Percentiles rank a stretch among this genome's conserved stretches.
phyloP scores from a whole-genome alignment of 2,888 invertebrate genomes.

The Volucella zonaria region DNA sequence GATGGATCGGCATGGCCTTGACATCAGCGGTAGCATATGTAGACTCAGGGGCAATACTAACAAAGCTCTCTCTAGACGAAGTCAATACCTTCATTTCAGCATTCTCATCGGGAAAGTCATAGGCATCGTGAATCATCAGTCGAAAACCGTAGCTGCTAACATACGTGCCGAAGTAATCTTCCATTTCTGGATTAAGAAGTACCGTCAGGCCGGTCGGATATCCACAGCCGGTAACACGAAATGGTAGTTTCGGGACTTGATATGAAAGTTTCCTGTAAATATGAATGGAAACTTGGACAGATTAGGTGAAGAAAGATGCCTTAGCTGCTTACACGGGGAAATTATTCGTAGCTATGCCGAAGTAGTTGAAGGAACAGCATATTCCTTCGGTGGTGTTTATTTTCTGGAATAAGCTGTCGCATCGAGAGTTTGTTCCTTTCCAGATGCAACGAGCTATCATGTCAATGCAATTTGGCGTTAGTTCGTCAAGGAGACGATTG shows the following conservation, averaged over 20 bases:
- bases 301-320: not conserved
- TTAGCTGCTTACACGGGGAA: constrained; percentile 78
- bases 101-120: constrained; percentile 86
- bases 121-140: constrained; percentile 86
- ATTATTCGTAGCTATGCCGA: constrained; percentile 81
- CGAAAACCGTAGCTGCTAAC: constrained; percentile 86
- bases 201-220: constrained; percentile 87
- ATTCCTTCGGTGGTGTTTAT: constrained; percentile 84
- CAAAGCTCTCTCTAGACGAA: constrained; percentile 84
- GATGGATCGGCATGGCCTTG: constrained; percentile 82
- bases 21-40: constrained; percentile 86
- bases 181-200: constrained; percentile 84
- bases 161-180: constrained; percentile 86
- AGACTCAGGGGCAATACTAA: constrained; percentile 86
- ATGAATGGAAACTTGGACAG: not conserved
- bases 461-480: constrained; percentile 84
- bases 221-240: constrained; percentile 87
- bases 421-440: constrained; percentile 85
- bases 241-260: constrained; percentile 83
- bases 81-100: constrained; percentile 85
- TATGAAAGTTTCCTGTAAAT: constrained; percentile 79
- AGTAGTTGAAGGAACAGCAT: constrained; percentile 88
- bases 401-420: constrained; percentile 84
- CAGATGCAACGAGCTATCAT: constrained; percentile 85
- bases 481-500: constrained; percentile 73